These are phyloP conservation scores for Ips typographus DNA, from an alignment of 1,140 invertebrate genomes.

Conservation along the genomic window DNA sequence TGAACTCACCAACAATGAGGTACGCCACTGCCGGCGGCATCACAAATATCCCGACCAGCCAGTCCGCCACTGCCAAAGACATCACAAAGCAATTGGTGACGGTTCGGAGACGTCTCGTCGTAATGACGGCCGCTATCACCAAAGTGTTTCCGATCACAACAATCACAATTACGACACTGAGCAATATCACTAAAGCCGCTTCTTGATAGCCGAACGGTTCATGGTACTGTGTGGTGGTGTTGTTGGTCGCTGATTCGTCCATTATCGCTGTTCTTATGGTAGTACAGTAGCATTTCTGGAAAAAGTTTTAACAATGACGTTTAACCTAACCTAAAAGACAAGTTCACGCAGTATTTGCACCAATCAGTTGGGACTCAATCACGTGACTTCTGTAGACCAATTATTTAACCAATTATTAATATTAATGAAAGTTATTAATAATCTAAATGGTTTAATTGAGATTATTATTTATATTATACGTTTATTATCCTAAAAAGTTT, in stretches of 20 bases:
- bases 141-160: constrained; percentile 83
- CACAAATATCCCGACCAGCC: constrained; percentile 88
- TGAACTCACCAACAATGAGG: constrained; percentile 62
- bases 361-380: too few species aligned
- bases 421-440: too few species aligned
- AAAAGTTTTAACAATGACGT: too few species aligned
- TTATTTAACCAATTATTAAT: too few species aligned
- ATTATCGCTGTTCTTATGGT: too few species aligned
- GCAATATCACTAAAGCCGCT: constrained; percentile 50
- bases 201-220: constrained; percentile 41
- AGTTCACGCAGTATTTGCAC: too few species aligned
- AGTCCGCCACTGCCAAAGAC: constrained; percentile 87
- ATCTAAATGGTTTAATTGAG: too few species aligned
- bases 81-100: constrained; percentile 96
- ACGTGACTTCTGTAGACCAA: too few species aligned
- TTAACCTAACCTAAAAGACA: too few species aligned
- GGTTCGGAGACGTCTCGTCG: constrained; percentile 84
- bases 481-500: too few species aligned
- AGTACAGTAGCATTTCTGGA: too few species aligned
- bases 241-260: background rate
- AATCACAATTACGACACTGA: constrained; percentile 63
- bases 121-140: constrained; percentile 87
- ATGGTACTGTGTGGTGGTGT: background rate
- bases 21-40: constrained; percentile 89
- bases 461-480: too few species aligned